Percentiles rank a stretch among this genome's conserved stretches.
Conservation (phyloP, 2,797 vertebrate genomes). For the Sebastes steindachneri region DNA sequence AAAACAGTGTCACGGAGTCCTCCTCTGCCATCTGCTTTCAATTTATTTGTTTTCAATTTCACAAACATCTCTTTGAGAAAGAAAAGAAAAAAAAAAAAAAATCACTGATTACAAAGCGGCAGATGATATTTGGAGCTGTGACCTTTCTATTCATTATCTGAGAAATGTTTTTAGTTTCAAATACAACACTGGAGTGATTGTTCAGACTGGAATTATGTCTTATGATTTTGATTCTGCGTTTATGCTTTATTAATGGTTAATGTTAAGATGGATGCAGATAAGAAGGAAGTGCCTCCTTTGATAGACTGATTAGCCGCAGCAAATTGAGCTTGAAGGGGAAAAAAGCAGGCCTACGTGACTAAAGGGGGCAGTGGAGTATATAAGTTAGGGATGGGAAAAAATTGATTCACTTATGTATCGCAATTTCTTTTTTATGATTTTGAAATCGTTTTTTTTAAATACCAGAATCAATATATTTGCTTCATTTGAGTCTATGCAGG, state of each 20-base stretch:
- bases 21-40: constrained; percentile 12
- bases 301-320: background rate
- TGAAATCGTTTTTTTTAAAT: no score
- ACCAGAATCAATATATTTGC: no score
- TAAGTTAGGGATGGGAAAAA: accelerated
- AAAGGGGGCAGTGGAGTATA: background rate
- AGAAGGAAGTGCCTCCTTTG: background rate
- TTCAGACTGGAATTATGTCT: background rate
- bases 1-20: background rate
- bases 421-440: no score
- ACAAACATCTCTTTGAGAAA: background rate
- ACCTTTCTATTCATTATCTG: background rate
- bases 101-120: background rate
- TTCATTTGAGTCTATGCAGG: no score
- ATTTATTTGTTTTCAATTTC: constrained; percentile 11
- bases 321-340: background rate
- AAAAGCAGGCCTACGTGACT: background rate
- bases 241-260: background rate
- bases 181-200: background rate
- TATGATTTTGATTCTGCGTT: background rate
- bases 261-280: background rate
- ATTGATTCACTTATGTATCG: no score
- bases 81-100: background rate
- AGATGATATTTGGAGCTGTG: background rate
- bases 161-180: background rate